A percentile compares a stretch with the other conserved stretches of the same genome.
These are phyloP conservation scores for Orthosia incerta DNA, from an alignment of 2,888 invertebrate species.

Conservation along the genomic window DNA sequence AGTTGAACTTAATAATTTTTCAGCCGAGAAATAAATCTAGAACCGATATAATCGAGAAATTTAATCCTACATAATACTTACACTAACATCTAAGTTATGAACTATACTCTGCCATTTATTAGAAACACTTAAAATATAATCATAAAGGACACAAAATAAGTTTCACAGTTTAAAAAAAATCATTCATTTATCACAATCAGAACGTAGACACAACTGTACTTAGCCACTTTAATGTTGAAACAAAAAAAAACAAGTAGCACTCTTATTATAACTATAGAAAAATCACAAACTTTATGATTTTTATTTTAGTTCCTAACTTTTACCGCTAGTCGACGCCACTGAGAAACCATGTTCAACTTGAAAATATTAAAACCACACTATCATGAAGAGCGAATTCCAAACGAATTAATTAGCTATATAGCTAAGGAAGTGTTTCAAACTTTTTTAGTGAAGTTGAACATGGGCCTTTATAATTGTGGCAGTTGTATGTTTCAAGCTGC, in stretches of 20 bases:
- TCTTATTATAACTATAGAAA: constrained; percentile 11
- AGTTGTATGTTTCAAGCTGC: constrained; percentile 1
- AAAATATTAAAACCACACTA: not conserved
- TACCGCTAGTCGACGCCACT: not conserved
- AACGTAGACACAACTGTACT: constrained; percentile 56
- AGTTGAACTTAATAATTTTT: constrained; percentile 29
- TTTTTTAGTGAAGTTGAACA: constrained; percentile 5
- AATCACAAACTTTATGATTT: constrained; percentile 14
- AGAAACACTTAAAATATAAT: constrained; percentile 45
- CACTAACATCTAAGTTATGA: constrained; percentile 44
- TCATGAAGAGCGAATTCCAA: not conserved
- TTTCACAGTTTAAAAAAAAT: constrained; percentile 47
- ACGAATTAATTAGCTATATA: not conserved
- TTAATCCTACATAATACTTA: constrained; percentile 56
- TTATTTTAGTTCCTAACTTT: constrained; percentile 3
- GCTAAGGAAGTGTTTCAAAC: not conserved
- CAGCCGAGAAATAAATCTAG: constrained; percentile 21
- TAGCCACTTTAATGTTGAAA: constrained; percentile 41
- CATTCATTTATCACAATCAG: constrained; percentile 64
- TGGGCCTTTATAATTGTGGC: not conserved
- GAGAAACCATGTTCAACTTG: constrained; percentile 11
- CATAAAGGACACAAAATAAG: constrained; percentile 54
- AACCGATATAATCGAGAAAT: constrained; percentile 21
- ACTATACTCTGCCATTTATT: constrained; percentile 50
- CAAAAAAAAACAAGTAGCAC: constrained; percentile 44